Percentiles rank a stretch among this genome's conserved stretches.
phyloP scores from a whole-genome alignment of 2,797 vertebrate species.

The Sphenopsis melanotis region DNA sequence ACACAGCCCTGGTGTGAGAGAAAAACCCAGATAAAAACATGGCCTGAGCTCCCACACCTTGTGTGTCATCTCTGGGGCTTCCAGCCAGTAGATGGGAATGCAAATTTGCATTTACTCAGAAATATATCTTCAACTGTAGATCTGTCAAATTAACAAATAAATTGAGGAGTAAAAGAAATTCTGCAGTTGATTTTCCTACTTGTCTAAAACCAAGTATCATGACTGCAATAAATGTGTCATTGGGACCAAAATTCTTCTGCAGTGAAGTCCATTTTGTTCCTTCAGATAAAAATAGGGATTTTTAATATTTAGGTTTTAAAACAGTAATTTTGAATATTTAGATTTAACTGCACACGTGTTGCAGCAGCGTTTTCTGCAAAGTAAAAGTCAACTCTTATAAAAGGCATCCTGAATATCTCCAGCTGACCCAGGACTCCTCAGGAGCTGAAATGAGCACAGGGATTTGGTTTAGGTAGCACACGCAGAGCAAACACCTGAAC shows the following conservation, averaged over 20 bases:
- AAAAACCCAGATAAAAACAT: background rate
- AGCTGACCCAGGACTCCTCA: background rate
- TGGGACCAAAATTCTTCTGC: background rate
- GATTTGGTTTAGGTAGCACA: background rate
- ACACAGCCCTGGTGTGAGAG: background rate
- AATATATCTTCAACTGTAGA: background rate
- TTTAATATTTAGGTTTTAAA: background rate
- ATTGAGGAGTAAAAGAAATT: background rate
- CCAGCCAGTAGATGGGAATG: background rate
- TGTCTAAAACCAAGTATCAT: background rate
- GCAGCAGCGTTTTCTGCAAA: background rate
- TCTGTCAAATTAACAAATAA: background rate
- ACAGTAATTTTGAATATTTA: background rate
- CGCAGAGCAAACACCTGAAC: background rate
- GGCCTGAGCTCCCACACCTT: background rate
- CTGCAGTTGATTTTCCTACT: background rate
- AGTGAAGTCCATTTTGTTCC: background rate
- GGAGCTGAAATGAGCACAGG: background rate
- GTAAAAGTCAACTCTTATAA: background rate
- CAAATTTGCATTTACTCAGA: background rate
- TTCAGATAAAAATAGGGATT: background rate
- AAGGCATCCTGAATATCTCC: background rate
- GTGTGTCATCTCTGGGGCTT: background rate
- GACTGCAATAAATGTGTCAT: background rate
- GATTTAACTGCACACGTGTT: accelerated